Percentiles rank a stretch among this genome's conserved stretches.
Evolutionary conservation across 2,113 vertebrate genomes (phyloP).

Genomic region (Epinephelus fuscoguttatus): DNA sequence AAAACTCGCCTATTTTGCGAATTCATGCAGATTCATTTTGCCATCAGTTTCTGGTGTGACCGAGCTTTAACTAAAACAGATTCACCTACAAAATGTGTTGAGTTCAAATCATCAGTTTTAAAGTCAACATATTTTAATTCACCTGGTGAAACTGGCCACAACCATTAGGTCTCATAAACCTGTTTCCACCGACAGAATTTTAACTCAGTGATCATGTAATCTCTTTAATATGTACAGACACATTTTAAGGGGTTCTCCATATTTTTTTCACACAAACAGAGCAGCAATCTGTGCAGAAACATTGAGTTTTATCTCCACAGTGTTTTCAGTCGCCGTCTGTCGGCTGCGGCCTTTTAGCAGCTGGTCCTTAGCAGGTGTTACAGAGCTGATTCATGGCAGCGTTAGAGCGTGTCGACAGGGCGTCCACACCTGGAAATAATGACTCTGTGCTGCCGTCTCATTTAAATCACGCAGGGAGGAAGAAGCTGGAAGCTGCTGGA

Average conservation of each 20-base stretch:
- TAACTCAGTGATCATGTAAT: background rate
- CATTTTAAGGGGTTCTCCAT: background rate
- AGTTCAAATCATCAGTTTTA: background rate
- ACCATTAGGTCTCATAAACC: background rate
- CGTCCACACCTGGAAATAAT: slow-evolving; percentile 70
- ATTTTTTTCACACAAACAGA: background rate
- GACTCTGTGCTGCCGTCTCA: background rate
- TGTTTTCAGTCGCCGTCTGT: background rate
- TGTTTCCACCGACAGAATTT: background rate
- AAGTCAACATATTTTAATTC: background rate
- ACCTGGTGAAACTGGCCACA: background rate
- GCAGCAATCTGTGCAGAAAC: background rate
- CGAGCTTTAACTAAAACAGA: background rate
- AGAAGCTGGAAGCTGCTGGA: slow-evolving; percentile 15
- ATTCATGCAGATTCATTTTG: too few species aligned
- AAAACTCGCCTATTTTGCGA: too few species aligned
- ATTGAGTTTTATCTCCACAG: background rate
- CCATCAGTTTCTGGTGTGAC: slow-evolving; percentile 10
- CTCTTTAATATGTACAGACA: background rate
- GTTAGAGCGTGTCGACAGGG: slow-evolving; percentile 24
- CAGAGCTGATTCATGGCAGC: slow-evolving; percentile 34
- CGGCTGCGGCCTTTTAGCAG: slow-evolving; percentile 8
- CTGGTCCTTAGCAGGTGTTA: background rate
- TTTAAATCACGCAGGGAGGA: background rate
- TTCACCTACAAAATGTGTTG: background rate